These are phyloP conservation scores for Synanceia verrucosa DNA, from an alignment of 2,797 vertebrate genomes.

Conservation along the genomic window DNA sequence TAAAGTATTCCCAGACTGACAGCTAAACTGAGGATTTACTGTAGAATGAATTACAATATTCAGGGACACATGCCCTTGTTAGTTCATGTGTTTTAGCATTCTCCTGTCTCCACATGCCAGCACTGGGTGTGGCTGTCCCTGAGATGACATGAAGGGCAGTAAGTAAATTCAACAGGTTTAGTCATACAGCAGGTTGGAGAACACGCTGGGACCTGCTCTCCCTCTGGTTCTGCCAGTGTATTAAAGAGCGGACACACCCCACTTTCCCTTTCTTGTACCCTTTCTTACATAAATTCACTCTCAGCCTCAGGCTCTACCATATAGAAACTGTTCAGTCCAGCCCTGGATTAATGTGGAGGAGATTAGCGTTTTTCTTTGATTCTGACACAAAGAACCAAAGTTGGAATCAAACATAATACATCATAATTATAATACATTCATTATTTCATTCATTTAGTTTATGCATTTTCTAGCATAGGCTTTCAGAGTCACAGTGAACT, in stretches of 20 bases:
- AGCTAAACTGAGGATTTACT: slow-evolving; percentile 28
- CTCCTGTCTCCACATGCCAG: slow-evolving; percentile 61
- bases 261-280: slow-evolving; percentile 41
- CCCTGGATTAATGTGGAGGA: neutral
- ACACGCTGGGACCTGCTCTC: slow-evolving; percentile 71
- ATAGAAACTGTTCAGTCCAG: neutral
- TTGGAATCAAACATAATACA: neutral
- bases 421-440: neutral
- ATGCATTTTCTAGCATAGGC: neutral
- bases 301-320: slow-evolving; percentile 22
- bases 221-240: slow-evolving; percentile 18
- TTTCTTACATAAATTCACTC: slow-evolving; percentile 12
- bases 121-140: slow-evolving; percentile 73
- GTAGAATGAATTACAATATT: slow-evolving; percentile 5
- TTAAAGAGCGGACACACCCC: slow-evolving; percentile 62
- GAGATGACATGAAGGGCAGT: slow-evolving; percentile 62
- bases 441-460: neutral
- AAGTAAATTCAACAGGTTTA: slow-evolving; percentile 76
- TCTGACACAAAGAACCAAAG: neutral
- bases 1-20: slow-evolving; percentile 63
- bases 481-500: neutral
- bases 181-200: slow-evolving; percentile 58
- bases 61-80: neutral
- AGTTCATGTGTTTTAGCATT: slow-evolving; percentile 25
- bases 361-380: slow-evolving; percentile 3